A percentile compares a stretch with the other conserved stretches of the same genome.
Evolutionary conservation across 2,888 invertebrate genomes (phyloP).

Genomic region (Cylloceria caligata): DNA sequence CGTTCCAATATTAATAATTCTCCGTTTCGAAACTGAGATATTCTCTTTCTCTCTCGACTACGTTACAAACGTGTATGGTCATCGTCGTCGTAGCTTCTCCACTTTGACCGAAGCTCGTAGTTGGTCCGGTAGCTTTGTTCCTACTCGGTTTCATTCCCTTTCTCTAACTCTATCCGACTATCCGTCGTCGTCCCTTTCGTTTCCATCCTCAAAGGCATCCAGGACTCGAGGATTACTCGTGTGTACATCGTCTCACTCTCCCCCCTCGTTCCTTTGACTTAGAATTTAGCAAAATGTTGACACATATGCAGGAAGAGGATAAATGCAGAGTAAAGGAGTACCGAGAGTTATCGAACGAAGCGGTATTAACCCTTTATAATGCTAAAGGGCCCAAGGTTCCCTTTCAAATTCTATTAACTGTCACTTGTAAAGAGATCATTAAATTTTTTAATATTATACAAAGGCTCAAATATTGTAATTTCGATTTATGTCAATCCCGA

Average conservation of each 20-base stretch:
- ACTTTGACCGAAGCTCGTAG: conserved; percentile 45
- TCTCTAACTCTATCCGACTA: conserved; percentile 36
- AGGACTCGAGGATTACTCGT: conserved; percentile 60
- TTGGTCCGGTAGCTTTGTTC: conserved; percentile 46
- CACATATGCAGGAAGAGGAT: conserved; percentile 67
- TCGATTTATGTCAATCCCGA: neutral
- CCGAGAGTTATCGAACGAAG: conserved; percentile 77
- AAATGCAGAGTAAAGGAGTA: conserved; percentile 28
- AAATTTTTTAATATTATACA: neutral
- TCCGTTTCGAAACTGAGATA: conserved; percentile 30
- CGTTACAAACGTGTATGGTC: conserved; percentile 7
- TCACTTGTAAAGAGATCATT: neutral
- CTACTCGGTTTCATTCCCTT: conserved; percentile 55
- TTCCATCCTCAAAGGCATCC: conserved; percentile 67
- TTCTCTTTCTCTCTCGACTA: conserved; percentile 45
- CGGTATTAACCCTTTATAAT: conserved; percentile 74
- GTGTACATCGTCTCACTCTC: conserved; percentile 70
- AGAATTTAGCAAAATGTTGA: conserved; percentile 78
- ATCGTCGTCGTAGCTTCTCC: conserved; percentile 22
- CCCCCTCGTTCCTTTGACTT: conserved; percentile 75
- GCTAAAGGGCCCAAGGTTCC: conserved; percentile 18
- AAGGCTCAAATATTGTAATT: neutral
- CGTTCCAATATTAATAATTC: conserved; percentile 20
- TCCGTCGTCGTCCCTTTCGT: conserved; percentile 47
- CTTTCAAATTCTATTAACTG: conserved; percentile 20